Evolutionary conservation across 2,113 vertebrate species (phyloP), one percentile per base, ranked within the genome.

Genomic region (Cebidichthys violaceus): DNA sequence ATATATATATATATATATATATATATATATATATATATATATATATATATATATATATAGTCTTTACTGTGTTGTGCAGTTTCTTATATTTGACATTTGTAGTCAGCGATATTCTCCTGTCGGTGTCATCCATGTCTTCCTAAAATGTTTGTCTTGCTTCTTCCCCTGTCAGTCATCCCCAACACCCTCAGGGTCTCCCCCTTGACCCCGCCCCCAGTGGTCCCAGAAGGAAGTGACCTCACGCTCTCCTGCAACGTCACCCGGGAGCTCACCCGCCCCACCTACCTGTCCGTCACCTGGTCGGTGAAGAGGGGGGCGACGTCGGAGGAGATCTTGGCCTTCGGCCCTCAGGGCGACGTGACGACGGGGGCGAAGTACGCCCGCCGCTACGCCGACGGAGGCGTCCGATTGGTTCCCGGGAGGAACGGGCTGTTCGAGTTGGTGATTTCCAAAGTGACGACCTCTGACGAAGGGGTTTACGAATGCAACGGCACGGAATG

Each of bases 231-330:
- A 0, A 95, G 96, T 60, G 94, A 96, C 24, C 89, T 99, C 68
- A 94, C 95, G n/a, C 93, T 99, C 17, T 94, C 88, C 83, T 99
- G 97, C 87, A 94, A 92, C 0, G 94, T 96, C 0, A 65, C 88
- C 10, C 94, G 93, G 4, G 54, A 89, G 8, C 95, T 96, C 0
- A 89, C 83, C 0, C 92, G 95, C 70, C 95, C 97, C 86, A 97
- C 97, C 20, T 97, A 97, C 91, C 92, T 98, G 54, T 97, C 98
- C 0, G 90, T 99, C 59, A 95, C 93, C 74, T 99, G 98, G 97
- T 96, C 96, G 35, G 59, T 97, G 54, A 92, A 84, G 79, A 96
- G 81, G 0, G 93, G 90, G 0, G 43, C 81, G 0, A 84, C 90
- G 1, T 92, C 92, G 2, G 94, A 95, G 77, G 93, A 96, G 0